phyloP scores from a whole-genome alignment of 1,140 invertebrate genomes.

The Nasonia giraulti region DNA sequence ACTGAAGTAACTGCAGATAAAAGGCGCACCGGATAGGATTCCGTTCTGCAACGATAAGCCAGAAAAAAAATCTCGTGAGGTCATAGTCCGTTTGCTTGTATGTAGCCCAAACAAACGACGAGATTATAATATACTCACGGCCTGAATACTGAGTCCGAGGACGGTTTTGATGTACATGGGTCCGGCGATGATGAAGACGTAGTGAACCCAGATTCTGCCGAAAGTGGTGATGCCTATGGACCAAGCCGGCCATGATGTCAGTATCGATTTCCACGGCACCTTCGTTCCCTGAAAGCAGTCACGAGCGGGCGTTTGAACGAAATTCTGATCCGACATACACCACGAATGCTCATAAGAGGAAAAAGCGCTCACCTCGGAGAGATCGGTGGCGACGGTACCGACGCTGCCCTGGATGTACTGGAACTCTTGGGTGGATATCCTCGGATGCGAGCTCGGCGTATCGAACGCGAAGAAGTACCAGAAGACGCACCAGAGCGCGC shows the following conservation, averaged over 20 bases:
- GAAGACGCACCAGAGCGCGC: constrained; percentile 79
- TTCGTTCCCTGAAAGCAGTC: constrained; percentile 63
- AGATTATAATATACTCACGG: constrained; percentile 67
- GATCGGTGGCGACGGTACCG: constrained; percentile 71
- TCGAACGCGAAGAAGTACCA: constrained; percentile 87
- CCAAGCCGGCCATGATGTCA: constrained; percentile 87
- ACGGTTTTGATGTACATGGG: constrained; percentile 84
- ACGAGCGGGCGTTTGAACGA: too few relatives aligned
- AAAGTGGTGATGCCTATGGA: constrained; percentile 85
- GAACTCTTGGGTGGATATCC: constrained; percentile 82
- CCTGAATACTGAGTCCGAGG: constrained; percentile 81
- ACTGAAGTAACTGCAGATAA: constrained; percentile 82
- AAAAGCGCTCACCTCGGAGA: constrained; percentile 67
- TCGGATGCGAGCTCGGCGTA: constrained; percentile 82
- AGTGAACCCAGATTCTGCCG: constrained; percentile 84
- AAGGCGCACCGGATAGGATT: constrained; percentile 79
- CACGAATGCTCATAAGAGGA: too few relatives aligned
- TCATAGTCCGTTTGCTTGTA: background rate
- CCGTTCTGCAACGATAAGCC: constrained; percentile 76
- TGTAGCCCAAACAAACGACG: background rate
- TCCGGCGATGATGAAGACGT: constrained; percentile 82
- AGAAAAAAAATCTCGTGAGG: constrained; percentile 16
- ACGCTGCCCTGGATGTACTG: constrained; percentile 82
- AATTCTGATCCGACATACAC: too few relatives aligned
- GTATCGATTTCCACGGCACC: constrained; percentile 85